Conservation (phyloP, 2,888 invertebrate genomes). For the Sphaerophoria taeniata region DNA sequence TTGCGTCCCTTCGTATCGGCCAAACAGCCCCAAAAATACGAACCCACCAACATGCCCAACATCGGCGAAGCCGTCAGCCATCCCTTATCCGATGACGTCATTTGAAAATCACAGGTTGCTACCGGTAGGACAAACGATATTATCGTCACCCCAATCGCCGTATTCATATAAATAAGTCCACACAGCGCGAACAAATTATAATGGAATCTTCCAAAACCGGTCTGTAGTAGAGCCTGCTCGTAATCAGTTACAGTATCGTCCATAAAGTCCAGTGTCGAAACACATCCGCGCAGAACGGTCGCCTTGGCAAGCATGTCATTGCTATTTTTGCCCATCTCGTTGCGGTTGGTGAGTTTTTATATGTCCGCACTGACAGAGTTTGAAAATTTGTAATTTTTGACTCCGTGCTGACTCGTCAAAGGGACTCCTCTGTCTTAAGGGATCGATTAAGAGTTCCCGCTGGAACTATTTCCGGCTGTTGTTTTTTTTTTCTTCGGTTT, state of each 20-base stretch:
- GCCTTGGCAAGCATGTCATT: constrained; percentile 47
- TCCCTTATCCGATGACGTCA: constrained; percentile 91
- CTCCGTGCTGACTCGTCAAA: constrained; percentile 62
- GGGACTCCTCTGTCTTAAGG: constrained; percentile 16
- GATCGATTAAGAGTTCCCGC: constrained; percentile 45
- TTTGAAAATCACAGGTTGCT: constrained; percentile 91
- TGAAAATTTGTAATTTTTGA: constrained; percentile 36
- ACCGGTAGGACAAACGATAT: constrained; percentile 93
- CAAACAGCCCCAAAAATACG: constrained; percentile 93
- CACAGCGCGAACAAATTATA: constrained; percentile 89
- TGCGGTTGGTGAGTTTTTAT: constrained; percentile 66
- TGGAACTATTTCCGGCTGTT: constrained; percentile 17
- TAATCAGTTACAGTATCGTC: constrained; percentile 80
- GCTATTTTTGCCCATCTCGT: constrained; percentile 76
- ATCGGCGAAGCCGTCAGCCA: constrained; percentile 90
- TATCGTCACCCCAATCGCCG: constrained; percentile 91
- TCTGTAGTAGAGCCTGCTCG: constrained; percentile 79
- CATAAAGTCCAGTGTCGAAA: constrained; percentile 80
- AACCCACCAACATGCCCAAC: constrained; percentile 92
- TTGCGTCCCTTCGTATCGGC: constrained; percentile 93
- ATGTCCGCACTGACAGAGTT: constrained; percentile 59
- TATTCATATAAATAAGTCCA: constrained; percentile 92
- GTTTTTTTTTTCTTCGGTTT: neutral
- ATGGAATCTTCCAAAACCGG: constrained; percentile 93
- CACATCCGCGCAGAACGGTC: constrained; percentile 52